Base-by-base conservation (phyloP, 2,888 invertebrate species). In the Caradrina clavipalpis region DNA sequence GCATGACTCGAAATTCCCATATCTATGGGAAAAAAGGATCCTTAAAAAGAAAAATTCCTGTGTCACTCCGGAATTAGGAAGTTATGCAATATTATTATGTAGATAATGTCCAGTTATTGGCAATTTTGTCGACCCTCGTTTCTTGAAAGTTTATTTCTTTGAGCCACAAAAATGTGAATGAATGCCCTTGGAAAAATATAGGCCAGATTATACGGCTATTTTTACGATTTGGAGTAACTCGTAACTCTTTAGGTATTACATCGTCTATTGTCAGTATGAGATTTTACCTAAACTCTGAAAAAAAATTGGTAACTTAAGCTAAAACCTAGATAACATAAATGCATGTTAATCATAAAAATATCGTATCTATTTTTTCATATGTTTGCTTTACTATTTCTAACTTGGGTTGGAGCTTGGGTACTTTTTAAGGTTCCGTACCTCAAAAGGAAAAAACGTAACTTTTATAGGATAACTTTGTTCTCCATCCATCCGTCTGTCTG, bases 71-170 rank as follows among this genome's bases (percentile, higher is more conserved):
- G 26, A 58, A 54, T 54, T 13, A 21, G 17, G 15, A 39, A 53
- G 31, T 17, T n/a, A 47, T 15, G 10, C 21, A 39, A 39, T 39
- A 39, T 39, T 39, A 39, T 39, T 39, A 39, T 39, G 39, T 39
- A 13, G 39, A 39, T 39, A 39, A n/a, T 39, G 39, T 39, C n/a
- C 26, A 39, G 19, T 53, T 72, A 67, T 68, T 53, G 56, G 68
- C 31, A 54, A 68, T 72, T 57, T 72, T 49, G 31, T 19, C 47
- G 57, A 58, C 69, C 57, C 57, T 76, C 47, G 57, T 76, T 69
- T 58, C 19, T 8, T 4, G 31, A 11, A 49, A 11, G 21, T 54
- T 49, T 57, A 70, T 76, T 31, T 15, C 17, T 1, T 54, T 22
- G 39, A 22, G 4, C 8, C 2, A 13, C 2, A 42, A 47, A 54